Evolutionary conservation across 37 sponge, comb jelly and placozoan genomes (phyloP), one percentile per base, ranked within the genome.

Genomic region (Spongilla lacustris): DNA sequence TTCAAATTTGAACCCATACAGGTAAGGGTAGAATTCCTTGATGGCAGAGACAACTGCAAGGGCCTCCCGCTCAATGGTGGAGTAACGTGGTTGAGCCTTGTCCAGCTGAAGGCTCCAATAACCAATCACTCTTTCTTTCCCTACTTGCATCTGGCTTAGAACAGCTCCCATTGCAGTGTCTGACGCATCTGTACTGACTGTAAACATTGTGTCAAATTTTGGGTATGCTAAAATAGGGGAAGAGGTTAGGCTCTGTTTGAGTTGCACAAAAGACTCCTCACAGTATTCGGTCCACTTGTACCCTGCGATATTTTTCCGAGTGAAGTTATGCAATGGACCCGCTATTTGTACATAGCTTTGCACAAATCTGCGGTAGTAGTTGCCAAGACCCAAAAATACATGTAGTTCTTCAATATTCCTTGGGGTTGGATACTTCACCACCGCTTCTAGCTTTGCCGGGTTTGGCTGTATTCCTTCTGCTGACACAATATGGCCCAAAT

Each of bases 401-500:
- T 38, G 79, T 49, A 89, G 32, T 27, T 83, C 80, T 32, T 79
- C 79, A 12, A 50, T 30, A 73, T 78, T 36, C 10, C 13, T 78
- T 11, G 85, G 90, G 2, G 17, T 69, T 31, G 90, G 90, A 69
- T 79, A 89, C 5, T 33, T 11, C 73, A 68, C 17, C 17, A 89
- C 81, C 24, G 85, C 76, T 36, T 83, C 74, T 11, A 73, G 21
- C 74, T 83, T 89, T 10, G 23, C 19, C 22, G 83, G 79, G 49
- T 83, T 72, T 12, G 83, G 76, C 71, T 68, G 22, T 10, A 76
- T 33, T 6, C 89, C 89, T 27, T 75, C 58, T 24, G 36, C 71
- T 32, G 89, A 83, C 8, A 89, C 76, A 38, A 89, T 27, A 79
- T 89, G 84, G 14, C 89, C 84, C 14, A 89, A 50, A 27, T 78